These are phyloP conservation scores for Nycticebus coucang DNA, from an alignment of 2,113 vertebrate species.

Conservation along the genomic window DNA sequence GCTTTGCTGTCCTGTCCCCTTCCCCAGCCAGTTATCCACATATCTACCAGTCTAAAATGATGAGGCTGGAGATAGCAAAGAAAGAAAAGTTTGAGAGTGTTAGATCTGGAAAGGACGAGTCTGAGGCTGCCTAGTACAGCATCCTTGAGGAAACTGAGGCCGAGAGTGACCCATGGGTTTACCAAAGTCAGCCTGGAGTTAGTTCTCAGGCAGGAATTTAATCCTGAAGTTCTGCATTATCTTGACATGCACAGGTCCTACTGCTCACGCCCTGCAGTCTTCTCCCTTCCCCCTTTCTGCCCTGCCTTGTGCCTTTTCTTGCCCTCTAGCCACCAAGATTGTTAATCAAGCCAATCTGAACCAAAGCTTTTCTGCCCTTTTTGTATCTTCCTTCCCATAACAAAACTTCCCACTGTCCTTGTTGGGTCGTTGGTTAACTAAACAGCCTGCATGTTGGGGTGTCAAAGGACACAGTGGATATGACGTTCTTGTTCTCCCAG, in stretches of 20 bases:
- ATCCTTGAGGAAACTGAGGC: conserved; percentile 9
- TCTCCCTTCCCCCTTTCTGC: neutral
- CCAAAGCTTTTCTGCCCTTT: neutral
- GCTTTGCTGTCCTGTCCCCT: neutral
- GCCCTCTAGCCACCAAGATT: neutral
- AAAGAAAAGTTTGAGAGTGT: neutral
- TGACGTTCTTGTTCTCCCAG: neutral
- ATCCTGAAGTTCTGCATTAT: neutral
- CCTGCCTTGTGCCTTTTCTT: neutral
- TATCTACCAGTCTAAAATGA: neutral
- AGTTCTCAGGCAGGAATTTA: neutral
- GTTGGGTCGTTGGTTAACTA: neutral
- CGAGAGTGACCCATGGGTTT: neutral
- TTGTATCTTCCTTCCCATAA: neutral
- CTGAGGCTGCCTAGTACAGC: no score
- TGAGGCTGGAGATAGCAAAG: neutral
- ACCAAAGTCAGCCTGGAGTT: neutral
- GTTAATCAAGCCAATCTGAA: neutral
- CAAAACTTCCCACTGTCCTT: neutral
- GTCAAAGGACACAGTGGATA: neutral
- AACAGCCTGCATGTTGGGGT: neutral
- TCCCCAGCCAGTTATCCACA: rapidly evolving
- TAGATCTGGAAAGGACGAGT: neutral
- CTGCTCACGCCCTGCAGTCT: no score
- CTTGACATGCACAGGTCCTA: neutral